Conservation (phyloP, 2,888 invertebrate species). For the Acrobasis suavella region DNA sequence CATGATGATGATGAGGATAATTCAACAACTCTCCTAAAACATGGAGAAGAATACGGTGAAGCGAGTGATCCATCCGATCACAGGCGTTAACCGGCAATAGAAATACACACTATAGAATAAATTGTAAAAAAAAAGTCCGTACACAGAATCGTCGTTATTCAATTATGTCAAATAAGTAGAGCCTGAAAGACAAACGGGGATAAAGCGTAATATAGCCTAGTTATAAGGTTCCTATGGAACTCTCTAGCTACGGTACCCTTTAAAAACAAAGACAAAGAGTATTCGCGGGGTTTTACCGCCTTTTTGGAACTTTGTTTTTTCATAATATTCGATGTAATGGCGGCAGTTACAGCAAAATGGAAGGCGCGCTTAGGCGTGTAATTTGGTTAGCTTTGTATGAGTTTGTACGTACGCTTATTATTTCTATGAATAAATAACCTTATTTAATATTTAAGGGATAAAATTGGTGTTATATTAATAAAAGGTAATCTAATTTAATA, state of each 20-base stretch:
- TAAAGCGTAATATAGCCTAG: too few species aligned
- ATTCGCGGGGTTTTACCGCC: not conserved
- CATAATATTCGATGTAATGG: constrained; percentile 13
- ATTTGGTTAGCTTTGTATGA: constrained; percentile 3
- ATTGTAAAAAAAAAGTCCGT: too few species aligned
- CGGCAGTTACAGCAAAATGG: constrained; percentile 11
- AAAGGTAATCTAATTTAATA: too few species aligned
- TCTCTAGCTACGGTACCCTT: not conserved
- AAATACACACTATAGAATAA: too few species aligned
- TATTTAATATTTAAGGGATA: not conserved
- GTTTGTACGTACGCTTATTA: not conserved
- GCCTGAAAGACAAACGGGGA: too few species aligned
- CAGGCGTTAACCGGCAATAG: too few species aligned
- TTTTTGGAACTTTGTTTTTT: constrained; percentile 8
- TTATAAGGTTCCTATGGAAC: not conserved
- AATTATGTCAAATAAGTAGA: too few species aligned
- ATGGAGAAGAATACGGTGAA: too few species aligned
- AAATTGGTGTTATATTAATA: not conserved
- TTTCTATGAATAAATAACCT: not conserved
- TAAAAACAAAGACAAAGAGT: not conserved
- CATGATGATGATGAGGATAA: too few species aligned
- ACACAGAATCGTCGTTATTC: too few species aligned
- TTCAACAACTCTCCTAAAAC: too few species aligned
- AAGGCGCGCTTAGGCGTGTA: constrained; percentile 15
- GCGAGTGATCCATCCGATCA: too few species aligned